Evolutionary conservation across 1,140 invertebrate species (phyloP).

Genomic region (Microvelia longipes): DNA sequence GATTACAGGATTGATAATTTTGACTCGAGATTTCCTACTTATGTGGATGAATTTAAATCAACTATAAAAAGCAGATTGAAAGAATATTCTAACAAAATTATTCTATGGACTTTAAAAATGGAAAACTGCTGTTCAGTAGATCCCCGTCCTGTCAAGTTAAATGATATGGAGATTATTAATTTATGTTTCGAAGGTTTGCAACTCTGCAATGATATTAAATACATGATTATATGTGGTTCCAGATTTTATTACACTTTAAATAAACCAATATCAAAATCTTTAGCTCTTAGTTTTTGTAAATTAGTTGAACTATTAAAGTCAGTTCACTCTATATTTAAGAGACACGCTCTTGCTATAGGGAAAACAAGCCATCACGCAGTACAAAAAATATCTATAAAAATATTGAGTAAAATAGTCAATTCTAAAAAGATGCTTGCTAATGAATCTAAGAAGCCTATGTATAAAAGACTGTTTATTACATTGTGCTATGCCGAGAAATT

Average conservation of each 20-base stretch:
- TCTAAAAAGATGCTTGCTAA: neutral
- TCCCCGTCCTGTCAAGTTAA: conserved; percentile 2
- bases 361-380: conserved; percentile 47
- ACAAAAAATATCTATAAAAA: conserved; percentile 51
- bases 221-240: conserved; percentile 49
- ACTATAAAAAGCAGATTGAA: neutral
- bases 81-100: conserved; percentile 11
- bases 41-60: neutral
- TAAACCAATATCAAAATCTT: conserved; percentile 61
- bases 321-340: conserved; percentile 45
- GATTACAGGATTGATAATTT: neutral
- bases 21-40: neutral
- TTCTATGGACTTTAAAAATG: conserved; percentile 36
- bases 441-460: neutral
- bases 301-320: conserved; percentile 68
- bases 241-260: conserved; percentile 62
- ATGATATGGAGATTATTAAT: conserved; percentile 7
- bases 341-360: conserved; percentile 40
- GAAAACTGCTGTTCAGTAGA: conserved; percentile 1
- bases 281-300: conserved; percentile 58
- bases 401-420: conserved; percentile 38
- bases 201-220: conserved; percentile 39
- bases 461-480: conserved; percentile 37
- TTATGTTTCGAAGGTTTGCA: conserved; percentile 8
- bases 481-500: conserved; percentile 53